These are phyloP conservation scores for Gallinago paraguaiae DNA, from an alignment of 2,113 vertebrate species.

Conservation along the genomic window DNA sequence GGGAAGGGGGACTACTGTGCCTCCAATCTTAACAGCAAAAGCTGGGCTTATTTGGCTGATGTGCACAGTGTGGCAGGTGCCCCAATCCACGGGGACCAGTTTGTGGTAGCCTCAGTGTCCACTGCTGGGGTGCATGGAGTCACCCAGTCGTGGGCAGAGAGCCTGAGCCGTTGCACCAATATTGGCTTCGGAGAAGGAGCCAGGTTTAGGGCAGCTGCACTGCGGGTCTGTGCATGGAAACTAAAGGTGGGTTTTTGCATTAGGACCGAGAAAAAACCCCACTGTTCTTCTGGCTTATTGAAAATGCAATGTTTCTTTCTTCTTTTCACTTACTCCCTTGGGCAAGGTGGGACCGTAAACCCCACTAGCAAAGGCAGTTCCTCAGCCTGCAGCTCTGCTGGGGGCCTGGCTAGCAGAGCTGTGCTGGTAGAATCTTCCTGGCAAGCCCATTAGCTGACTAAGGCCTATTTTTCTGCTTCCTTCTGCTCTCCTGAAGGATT, in stretches of 20 bases:
- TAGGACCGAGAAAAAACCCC: background rate
- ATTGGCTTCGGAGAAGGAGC: background rate
- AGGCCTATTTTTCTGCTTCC: background rate
- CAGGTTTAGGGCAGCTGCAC: background rate
- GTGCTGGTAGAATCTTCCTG: background rate
- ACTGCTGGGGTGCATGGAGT: background rate
- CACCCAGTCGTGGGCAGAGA: rapidly evolving
- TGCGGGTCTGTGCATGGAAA: background rate
- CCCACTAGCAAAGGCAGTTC: background rate
- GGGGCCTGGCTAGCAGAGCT: background rate
- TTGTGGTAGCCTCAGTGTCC: background rate
- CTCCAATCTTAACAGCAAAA: background rate
- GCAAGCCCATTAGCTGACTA: background rate
- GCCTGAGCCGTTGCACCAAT: background rate
- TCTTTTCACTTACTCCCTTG: background rate
- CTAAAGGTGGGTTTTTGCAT: background rate
- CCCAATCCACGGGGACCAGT: background rate
- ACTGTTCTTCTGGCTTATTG: background rate
- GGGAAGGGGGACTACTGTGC: background rate
- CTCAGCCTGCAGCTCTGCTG: background rate
- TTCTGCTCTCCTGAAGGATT: background rate
- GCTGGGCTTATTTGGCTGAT: background rate
- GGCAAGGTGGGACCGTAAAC: background rate
- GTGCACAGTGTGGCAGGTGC: background rate
- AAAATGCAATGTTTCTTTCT: background rate